Evolutionary conservation across 2,888 invertebrate species (phyloP).

Genomic region (Pollenia griseotomentosa): DNA sequence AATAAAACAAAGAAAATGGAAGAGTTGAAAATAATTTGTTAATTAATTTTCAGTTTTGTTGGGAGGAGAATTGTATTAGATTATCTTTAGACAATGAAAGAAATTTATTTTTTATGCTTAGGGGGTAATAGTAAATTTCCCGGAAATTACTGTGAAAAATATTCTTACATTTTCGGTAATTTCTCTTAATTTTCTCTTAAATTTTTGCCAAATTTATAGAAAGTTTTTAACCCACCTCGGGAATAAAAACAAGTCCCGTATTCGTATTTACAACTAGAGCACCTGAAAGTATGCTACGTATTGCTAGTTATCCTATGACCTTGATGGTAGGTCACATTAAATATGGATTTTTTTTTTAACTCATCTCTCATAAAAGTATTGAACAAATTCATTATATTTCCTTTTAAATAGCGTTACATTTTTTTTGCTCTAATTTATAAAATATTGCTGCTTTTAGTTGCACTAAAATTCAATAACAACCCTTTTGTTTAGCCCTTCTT

Average conservation of each 20-base stretch:
- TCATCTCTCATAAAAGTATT: background rate
- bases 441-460: background rate
- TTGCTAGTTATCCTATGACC: background rate
- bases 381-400: background rate
- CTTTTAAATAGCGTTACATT: background rate
- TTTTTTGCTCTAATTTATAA: constrained; percentile 10
- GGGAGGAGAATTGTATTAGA: background rate
- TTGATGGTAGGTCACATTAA: background rate
- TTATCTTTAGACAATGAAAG: too few species aligned
- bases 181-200: too few species aligned
- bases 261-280: background rate
- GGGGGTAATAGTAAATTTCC: too few species aligned
- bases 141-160: too few species aligned
- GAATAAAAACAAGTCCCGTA: background rate
- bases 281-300: background rate
- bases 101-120: too few species aligned
- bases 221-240: too few species aligned
- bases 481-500: constrained; percentile 34
- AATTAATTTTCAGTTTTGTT: background rate
- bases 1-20: background rate
- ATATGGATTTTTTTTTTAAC: background rate
- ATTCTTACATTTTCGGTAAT: too few species aligned
- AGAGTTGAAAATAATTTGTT: constrained; percentile 27
- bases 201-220: too few species aligned
- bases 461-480: constrained; percentile 41